phyloP scores from a whole-genome alignment of 2,797 vertebrate genomes.

The Emydoidea blandingii region DNA sequence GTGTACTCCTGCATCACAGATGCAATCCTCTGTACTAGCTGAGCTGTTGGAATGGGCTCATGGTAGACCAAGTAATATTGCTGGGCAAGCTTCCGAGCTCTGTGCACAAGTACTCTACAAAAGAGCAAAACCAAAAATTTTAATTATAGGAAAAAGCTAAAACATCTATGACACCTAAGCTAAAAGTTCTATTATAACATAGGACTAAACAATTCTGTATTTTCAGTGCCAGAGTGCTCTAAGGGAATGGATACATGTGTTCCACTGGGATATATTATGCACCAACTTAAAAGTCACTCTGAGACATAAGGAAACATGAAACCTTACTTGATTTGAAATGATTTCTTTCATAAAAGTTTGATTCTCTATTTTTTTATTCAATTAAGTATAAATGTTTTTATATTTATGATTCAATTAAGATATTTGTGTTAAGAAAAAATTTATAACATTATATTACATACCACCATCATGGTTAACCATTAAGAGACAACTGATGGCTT shows the following conservation, averaged over 20 bases:
- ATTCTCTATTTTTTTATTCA: not conserved
- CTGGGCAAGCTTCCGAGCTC: conserved; percentile 97
- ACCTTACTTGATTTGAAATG: not conserved
- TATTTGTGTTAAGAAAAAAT: not conserved
- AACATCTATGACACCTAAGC: not conserved
- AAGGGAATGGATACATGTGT: not conserved
- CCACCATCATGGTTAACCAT: not conserved
- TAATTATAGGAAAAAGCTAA: not conserved
- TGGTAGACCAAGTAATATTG: conserved; percentile 98
- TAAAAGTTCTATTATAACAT: not conserved
- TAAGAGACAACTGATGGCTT: not conserved
- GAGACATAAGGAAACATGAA: not conserved
- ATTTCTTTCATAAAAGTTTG: not conserved
- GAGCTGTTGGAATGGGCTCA: conserved; percentile 97
- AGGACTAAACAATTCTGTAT: not conserved
- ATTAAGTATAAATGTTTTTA: not conserved
- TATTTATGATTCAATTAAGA: not conserved
- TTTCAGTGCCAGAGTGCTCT: not conserved
- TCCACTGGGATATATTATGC: not conserved
- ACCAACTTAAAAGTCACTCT: not conserved
- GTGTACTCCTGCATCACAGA: conserved; percentile 99
- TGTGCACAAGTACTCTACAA: conserved; percentile 93
- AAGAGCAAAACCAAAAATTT: conserved; percentile 13
- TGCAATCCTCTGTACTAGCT: conserved; percentile 97
- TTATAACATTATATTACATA: not conserved